phyloP scores from a whole-genome alignment of 2,797 vertebrate species.

The Scyliorhinus canicula region DNA sequence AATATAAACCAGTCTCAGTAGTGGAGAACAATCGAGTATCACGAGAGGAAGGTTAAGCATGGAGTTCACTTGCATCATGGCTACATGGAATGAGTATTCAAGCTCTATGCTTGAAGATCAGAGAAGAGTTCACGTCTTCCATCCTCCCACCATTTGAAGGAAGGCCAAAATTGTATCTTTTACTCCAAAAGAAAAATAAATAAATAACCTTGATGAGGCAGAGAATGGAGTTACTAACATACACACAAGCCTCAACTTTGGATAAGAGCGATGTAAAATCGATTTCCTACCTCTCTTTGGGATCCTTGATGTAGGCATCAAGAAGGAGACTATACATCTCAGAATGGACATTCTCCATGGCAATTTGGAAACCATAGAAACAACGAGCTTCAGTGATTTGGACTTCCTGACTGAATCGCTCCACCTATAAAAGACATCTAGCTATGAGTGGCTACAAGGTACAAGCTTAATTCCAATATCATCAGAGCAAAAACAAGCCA shows the following conservation, averaged over 20 bases:
- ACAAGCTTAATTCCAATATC: not conserved
- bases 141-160: not conserved
- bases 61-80: not conserved
- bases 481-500: not conserved
- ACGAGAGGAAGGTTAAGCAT: not conserved
- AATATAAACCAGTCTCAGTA: not conserved
- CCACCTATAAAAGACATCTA: constrained; percentile 33
- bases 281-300: constrained; percentile 32
- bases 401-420: constrained; percentile 40
- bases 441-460: not conserved
- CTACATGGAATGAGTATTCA: not conserved
- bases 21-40: not conserved
- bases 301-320: constrained; percentile 40
- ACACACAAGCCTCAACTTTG: not conserved
- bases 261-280: not conserved
- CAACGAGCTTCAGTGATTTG: constrained; percentile 40
- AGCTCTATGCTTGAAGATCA: not conserved
- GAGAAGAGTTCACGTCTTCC: not conserved
- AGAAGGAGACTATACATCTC: constrained; percentile 42
- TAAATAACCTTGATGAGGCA: not conserved
- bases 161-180: not conserved
- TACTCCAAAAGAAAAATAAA: not conserved
- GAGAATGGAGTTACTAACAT: not conserved
- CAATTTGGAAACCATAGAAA: constrained; percentile 42
- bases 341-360: constrained; percentile 41